Percentiles rank a stretch among this genome's conserved stretches.
These are phyloP conservation scores for Blastobasis adustella DNA, from an alignment of 2,888 invertebrate species.

Conservation along the genomic window DNA sequence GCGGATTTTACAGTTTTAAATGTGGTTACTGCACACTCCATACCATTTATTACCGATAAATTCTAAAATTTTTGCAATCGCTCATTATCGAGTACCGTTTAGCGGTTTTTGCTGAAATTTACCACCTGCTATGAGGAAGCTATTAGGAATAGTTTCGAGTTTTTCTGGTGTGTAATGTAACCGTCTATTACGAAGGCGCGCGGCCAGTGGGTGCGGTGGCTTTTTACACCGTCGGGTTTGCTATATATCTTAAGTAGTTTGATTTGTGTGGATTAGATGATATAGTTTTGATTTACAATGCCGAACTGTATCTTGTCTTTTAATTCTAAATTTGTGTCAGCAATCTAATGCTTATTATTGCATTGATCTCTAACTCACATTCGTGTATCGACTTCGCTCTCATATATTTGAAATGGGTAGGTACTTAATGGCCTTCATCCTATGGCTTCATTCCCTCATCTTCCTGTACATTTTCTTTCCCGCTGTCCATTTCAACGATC, in stretches of 20 bases:
- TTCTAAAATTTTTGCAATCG: conserved; percentile 2
- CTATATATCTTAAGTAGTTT: conserved; percentile 34
- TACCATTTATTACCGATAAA: neutral
- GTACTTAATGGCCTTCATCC: neutral
- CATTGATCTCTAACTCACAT: too few relatives aligned
- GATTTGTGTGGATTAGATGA: conserved; percentile 23
- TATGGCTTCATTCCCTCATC: neutral
- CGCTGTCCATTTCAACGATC: neutral
- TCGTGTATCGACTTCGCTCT: neutral
- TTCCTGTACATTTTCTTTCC: neutral
- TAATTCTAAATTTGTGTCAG: too few relatives aligned
- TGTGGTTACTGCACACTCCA: too few relatives aligned
- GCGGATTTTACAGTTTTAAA: too few relatives aligned
- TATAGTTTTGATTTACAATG: conserved; percentile 5
- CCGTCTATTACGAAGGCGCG: conserved; percentile 34
- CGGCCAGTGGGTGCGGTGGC: conserved; percentile 32
- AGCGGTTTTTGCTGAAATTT: conserved; percentile 11
- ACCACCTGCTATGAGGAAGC: conserved; percentile 29
- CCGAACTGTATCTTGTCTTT: too few relatives aligned
- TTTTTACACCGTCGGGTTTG: conserved; percentile 38
- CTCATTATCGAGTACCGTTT: conserved; percentile 4
- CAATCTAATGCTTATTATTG: too few relatives aligned
- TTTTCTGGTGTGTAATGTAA: conserved; percentile 27
- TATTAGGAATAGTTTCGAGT: conserved; percentile 28
- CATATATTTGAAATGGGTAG: neutral